These are phyloP conservation scores for Zhuqinia jingwanae DNA, from an alignment of 2,888 invertebrate genomes.

Conservation along the genomic window DNA sequence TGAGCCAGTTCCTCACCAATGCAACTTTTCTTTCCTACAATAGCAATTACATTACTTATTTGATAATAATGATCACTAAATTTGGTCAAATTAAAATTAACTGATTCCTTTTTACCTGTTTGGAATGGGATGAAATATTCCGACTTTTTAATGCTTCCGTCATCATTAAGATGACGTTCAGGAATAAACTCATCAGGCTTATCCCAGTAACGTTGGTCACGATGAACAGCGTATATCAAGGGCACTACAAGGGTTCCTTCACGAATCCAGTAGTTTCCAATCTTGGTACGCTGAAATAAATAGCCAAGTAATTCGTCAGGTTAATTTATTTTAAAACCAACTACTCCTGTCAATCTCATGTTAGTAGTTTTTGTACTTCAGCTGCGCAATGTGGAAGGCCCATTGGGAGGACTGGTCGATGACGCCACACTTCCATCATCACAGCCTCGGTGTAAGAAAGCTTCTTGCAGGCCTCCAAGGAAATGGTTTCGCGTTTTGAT, in stretches of 20 bases:
- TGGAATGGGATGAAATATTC: constrained; percentile 85
- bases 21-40: constrained; percentile 90
- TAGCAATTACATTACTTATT: not conserved
- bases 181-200: constrained; percentile 93
- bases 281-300: constrained; percentile 86
- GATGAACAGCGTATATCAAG: constrained; percentile 93
- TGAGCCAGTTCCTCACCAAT: constrained; percentile 91
- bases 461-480: constrained; percentile 83
- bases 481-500: constrained; percentile 78
- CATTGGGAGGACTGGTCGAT: constrained; percentile 89
- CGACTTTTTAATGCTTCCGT: constrained; percentile 72
- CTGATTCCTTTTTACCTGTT: constrained; percentile 88
- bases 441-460: constrained; percentile 87
- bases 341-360: no score
- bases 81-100: not conserved
- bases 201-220: constrained; percentile 93
- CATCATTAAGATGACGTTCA: constrained; percentile 89
- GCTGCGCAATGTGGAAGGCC: constrained; percentile 92
- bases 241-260: constrained; percentile 93
- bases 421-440: constrained; percentile 89
- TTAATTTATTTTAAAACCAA: constrained; percentile 4
- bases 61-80: not conserved
- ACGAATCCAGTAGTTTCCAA: constrained; percentile 92
- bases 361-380: constrained; percentile 81
- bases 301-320: constrained; percentile 5